Evolutionary conservation across 2,113 vertebrate genomes (phyloP).

Genomic region (Mus pahari): DNA sequence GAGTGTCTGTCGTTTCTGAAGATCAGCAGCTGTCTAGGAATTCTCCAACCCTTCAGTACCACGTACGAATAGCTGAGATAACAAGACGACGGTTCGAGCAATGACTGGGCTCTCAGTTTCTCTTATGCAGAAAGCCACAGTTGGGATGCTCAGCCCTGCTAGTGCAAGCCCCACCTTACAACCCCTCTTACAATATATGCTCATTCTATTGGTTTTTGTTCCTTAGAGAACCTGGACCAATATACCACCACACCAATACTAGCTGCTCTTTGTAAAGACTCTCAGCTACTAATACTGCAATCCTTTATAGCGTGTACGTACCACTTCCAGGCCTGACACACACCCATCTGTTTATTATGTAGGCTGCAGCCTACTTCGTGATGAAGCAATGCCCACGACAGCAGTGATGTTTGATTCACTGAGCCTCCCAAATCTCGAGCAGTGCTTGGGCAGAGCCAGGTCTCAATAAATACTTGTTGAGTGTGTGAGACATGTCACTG

Average conservation of each 20-base stretch:
- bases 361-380: too few relatives aligned
- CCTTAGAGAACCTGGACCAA: not conserved
- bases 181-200: not conserved
- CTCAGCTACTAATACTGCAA: accelerated
- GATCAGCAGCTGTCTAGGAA: not conserved
- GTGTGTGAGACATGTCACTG: not conserved
- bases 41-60: not conserved
- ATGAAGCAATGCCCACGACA: not conserved
- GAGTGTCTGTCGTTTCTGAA: not conserved
- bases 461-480: too few relatives aligned
- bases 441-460: too few relatives aligned
- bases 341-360: too few relatives aligned
- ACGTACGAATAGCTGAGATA: not conserved
- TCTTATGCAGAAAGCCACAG: not conserved
- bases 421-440: not conserved
- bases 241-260: too few relatives aligned
- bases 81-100: not conserved
- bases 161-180: not conserved
- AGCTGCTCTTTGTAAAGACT: not conserved
- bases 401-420: not conserved
- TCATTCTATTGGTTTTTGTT: not conserved
- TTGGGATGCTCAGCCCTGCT: too few relatives aligned
- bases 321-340: too few relatives aligned
- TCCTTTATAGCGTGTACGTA: accelerated
- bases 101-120: not conserved